Evolutionary conservation across 2,888 invertebrate genomes (phyloP), one percentile per base, ranked within the genome.

Genomic region (Sicus ferrugineus): DNA sequence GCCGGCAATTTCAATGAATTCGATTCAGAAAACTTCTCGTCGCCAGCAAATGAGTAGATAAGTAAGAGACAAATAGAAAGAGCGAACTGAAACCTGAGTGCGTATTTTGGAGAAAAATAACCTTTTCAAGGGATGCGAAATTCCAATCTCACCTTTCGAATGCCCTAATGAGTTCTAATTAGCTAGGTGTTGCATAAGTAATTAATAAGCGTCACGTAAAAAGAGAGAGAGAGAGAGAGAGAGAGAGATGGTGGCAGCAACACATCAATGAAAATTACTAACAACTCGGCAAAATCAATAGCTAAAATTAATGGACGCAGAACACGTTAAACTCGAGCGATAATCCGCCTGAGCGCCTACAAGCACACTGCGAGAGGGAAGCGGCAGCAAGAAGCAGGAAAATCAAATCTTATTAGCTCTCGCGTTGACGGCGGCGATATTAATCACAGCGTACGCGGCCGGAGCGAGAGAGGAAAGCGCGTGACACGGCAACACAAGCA

Each of bases 131-230:
- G 23, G 26, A 30, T 2, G 26, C n/a, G 26, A 30, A 28, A 56
- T n/a, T n/a, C n/a, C n/a, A n/a, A n/a, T n/a, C n/a, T 54, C 3
- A 14, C 3, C 2, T 23, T 28, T 54, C 28, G 26, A 26, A 6
- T n/a, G 79, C 81, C 81, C 83, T 81, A 81, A 77, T 78, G 76
- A 75, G 77, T 77, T 80, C 80, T 82, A 82, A 82, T 82, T 82
- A 81, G 81, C 81, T 83, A 81, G 81, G 79, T 79, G 76, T 79
- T 69, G 72, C 78, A 80, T 83, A 83, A 83, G 81, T 83, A 82
- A 83, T 83, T 82, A 82, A 82, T 81, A 81, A 80, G 81, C 80
- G 82, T 82, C 81, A 58, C 30, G 34, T 7, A 58, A 42, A 42
- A 54, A 38, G 34, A 26, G 19, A 38, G 30, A 19, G 50, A 1